phyloP scores from a whole-genome alignment of 2,888 invertebrate genomes.

The Eupeodes luniger region DNA sequence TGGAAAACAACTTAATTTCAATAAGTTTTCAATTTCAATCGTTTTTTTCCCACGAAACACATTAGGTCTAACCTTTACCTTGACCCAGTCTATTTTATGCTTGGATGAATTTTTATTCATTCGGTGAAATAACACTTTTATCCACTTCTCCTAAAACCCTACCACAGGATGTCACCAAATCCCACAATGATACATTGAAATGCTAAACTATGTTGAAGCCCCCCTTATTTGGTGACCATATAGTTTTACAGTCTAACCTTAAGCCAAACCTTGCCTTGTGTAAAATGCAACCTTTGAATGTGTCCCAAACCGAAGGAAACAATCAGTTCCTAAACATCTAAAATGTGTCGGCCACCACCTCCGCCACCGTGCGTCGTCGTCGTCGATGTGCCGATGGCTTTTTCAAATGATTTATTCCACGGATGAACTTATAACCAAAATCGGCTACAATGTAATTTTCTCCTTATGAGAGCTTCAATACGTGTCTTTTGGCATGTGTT shows the following conservation, averaged over 20 bases:
- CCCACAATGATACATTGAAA: not conserved
- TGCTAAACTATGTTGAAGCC: constrained; percentile 20
- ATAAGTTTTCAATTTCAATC: too few relatives aligned
- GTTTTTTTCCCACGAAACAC: not conserved
- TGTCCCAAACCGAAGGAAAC: constrained; percentile 4
- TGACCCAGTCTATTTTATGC: not conserved
- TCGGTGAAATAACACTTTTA: too few relatives aligned
- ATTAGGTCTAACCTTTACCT: constrained; percentile 25
- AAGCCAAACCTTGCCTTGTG: not conserved
- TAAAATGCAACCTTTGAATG: not conserved
- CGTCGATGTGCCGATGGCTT: not conserved
- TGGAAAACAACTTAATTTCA: too few relatives aligned
- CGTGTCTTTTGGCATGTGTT: not conserved
- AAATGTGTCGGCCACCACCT: not conserved
- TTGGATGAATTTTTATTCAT: too few relatives aligned
- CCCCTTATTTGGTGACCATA: constrained; percentile 20
- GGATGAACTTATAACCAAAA: constrained; percentile 64
- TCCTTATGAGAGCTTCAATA: not conserved
- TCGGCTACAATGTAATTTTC: constrained; percentile 53
- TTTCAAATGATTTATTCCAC: constrained; percentile 69
- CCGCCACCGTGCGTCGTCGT: too few relatives aligned
- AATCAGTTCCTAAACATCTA: constrained; percentile 18
- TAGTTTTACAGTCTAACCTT: not conserved
- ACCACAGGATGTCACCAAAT: not conserved
- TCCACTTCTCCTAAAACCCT: constrained; percentile 4